These are phyloP conservation scores for Montipora capitata DNA, from an alignment of 92 coral and sea anemone species.

Conservation along the genomic window DNA sequence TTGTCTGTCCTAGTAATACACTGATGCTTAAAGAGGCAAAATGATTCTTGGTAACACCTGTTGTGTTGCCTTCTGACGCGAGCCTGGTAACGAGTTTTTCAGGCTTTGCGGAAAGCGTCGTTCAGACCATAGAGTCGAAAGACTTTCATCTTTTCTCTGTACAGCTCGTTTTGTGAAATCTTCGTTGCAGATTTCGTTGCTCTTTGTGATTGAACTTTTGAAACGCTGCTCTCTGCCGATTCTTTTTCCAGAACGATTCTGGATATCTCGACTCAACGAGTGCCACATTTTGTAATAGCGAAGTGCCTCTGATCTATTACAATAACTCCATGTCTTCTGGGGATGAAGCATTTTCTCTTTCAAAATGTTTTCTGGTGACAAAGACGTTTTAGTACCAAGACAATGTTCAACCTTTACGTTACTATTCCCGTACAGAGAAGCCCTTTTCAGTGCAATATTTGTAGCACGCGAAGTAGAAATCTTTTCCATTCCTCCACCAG, in stretches of 20 bases:
- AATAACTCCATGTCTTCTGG: conserved; percentile 25
- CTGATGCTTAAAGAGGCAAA: not conserved
- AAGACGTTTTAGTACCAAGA: not conserved
- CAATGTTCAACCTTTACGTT: not conserved
- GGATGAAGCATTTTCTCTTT: conserved; percentile 17
- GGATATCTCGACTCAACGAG: conserved; percentile 25
- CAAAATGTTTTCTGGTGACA: conserved; percentile 25
- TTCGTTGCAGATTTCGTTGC: not conserved
- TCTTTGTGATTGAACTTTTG: not conserved
- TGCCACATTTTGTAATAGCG: conserved; percentile 28
- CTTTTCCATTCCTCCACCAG: not conserved
- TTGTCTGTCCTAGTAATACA: not conserved
- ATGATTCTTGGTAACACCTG: conserved; percentile 36
- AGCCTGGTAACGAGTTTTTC: not conserved
- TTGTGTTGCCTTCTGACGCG: not conserved
- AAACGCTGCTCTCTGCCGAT: not conserved
- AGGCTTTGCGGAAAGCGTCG: not conserved
- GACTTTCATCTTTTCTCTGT: not conserved
- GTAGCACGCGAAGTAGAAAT: conserved; percentile 7
- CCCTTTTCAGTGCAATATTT: conserved; percentile 33
- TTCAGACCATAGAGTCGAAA: not conserved
- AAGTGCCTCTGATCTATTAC: not conserved
- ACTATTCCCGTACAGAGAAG: conserved; percentile 24
- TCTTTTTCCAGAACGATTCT: not conserved
- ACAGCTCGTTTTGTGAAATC: not conserved